Evolutionary conservation across 1,140 invertebrate species (phyloP), one percentile per base, ranked within the genome.

Genomic region (Drosophila teissieri): DNA sequence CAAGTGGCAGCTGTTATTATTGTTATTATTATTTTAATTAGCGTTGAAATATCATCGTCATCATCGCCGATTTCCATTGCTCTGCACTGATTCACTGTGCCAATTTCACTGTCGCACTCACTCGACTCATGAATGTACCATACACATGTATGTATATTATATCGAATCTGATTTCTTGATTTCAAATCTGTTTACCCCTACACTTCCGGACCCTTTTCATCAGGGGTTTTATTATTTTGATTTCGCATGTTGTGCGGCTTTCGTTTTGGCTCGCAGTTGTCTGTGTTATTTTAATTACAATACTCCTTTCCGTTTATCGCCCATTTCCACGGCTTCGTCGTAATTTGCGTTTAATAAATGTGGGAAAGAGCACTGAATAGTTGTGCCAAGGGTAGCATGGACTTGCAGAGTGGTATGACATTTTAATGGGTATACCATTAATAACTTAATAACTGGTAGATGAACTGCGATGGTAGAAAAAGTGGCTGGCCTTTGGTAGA

Each of bases 11-110:
- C 78, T 88, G 82, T 88, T 78, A 62, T 86, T 81, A 61, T 86
- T 86, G 78, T 88, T 81, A 80, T 85, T 85, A 77, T 85, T 86
- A 88, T 86, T 86, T 73, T 86, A 86, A 86, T 86, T 86, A 86
- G 83, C 83, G 83, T 83, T 79, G 51, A 83, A 86, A 86, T 78
- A 39, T 39, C 42, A 67, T 76, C 78, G 76, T 75, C 74, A 75
- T 79, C 83, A 88, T 88, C 42, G 22, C 37, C 39, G 14, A 46
- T 42, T 24, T 48, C 56, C 51, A 48, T 11, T 24, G 15, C n/a
- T 49, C 53, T 22, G 40, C 56, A 57, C 31, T 62, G 54, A 61
- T 48, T 73, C 73, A 48, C 73, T 77, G 72, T 64, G 67, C 60
- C 65, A 72, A 81, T 52, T 53, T 64, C 54, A 46, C 31, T 44